phyloP scores from a whole-genome alignment of 30 jellyfish, hydroid and myxozoan species.

The Aurelia sp. region DNA sequence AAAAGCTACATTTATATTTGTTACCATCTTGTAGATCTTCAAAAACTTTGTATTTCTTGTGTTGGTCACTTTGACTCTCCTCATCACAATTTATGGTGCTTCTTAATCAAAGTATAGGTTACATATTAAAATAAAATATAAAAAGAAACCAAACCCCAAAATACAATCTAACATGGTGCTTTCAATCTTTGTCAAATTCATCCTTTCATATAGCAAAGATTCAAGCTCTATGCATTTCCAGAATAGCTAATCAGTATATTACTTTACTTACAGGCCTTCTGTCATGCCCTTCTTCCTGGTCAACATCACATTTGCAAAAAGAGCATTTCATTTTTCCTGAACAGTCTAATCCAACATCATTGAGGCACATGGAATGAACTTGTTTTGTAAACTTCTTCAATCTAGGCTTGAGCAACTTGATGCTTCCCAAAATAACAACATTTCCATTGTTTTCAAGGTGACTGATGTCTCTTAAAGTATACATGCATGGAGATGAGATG shows the following conservation, averaged over 20 bases:
- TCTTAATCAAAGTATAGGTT: too few species aligned
- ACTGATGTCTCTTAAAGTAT: not conserved
- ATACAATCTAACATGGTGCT: too few species aligned
- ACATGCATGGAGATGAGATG: conserved; percentile 65
- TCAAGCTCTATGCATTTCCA: too few species aligned
- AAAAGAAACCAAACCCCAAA: too few species aligned
- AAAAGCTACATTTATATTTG: too few species aligned
- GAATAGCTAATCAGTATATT: not conserved
- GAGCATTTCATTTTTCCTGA: conserved; percentile 11
- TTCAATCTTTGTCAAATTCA: too few species aligned
- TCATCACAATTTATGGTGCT: too few species aligned
- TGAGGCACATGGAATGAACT: conserved; percentile 50
- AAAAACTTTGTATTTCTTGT: too few species aligned
- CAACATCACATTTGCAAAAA: not conserved
- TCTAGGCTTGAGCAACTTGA: not conserved
- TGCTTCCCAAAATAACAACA: conserved; percentile 23
- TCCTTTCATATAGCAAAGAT: too few species aligned
- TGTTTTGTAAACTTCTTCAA: not conserved
- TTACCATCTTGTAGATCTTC: too few species aligned
- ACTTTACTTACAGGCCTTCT: conserved; percentile 9
- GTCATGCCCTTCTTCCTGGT: not conserved
- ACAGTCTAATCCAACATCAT: not conserved
- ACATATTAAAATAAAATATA: too few species aligned
- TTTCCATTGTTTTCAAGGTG: conserved; percentile 3
- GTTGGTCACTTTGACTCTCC: too few species aligned